Base-by-base conservation (phyloP, 2,888 invertebrate genomes). In the Megalurothrips usitatus region DNA sequence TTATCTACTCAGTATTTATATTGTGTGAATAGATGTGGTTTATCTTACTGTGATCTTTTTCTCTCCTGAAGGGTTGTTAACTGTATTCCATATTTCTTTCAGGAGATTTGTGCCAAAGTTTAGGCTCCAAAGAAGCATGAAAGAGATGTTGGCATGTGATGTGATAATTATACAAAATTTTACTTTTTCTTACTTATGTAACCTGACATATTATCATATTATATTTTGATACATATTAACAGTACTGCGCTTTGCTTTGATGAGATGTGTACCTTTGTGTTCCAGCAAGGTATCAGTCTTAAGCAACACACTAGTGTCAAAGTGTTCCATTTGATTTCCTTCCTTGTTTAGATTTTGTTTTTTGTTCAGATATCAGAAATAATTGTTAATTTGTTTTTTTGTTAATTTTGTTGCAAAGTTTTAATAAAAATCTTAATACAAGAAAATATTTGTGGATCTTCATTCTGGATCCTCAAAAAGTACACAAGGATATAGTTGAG, bases 151-250 rank as follows among this genome's bases (percentile, higher is more conserved):
- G 68, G 68, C 68, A 75, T 75, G 68, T 75, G 68, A 75, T 75
- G 68, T 75, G 68, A 75, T 75, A 75, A 26, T n/a, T 75, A 75
- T 75, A 43, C 6, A 43, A 43, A 43, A 43, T 75, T 75, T 75
- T 26, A 75, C 12, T 26, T 75, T 58, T 58, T 17, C 58, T 14
- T 58, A 43, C 34, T 43, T 6, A 43, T 43, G 34, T 43, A 43
- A 43, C 34, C 34, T 43, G 34, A 43, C 34, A 43, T 43, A 43
- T 6, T 19, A 19, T 58, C 34, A 43, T 43, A 43, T 6, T 19
- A 19, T 58, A 58, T 58, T 58, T 58, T 58, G 10, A 19, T 58
- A 58, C 58, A 58, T 58, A 19, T 14, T 14, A 58, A 19, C 14
- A 4, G 34, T 43, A 43, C 3, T 43, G 3, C 6, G 6, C 34